Evolutionary conservation across 1,140 invertebrate genomes (phyloP).

Genomic region (Schlechtendalia chinensis): DNA sequence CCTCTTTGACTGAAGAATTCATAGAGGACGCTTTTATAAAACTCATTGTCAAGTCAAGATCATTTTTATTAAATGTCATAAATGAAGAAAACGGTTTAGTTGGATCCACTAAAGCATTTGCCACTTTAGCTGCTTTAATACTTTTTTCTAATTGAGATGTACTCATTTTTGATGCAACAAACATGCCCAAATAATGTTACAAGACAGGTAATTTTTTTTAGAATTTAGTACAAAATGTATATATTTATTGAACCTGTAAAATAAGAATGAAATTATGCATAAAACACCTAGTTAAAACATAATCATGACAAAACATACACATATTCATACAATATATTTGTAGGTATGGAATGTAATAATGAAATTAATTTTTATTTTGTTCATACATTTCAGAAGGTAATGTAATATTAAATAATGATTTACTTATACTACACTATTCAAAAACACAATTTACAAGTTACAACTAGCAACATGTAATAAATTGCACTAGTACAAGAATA

Average conservation of each 20-base stretch:
- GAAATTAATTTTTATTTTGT: too few species aligned
- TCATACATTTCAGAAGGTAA: too few species aligned
- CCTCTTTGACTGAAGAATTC: conserved; percentile 54
- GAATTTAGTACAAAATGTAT: background rate
- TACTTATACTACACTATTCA: too few species aligned
- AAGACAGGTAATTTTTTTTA: background rate
- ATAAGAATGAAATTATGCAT: background rate
- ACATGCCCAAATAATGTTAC: too few species aligned
- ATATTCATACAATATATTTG: too few species aligned
- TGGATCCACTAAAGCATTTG: conserved; percentile 1
- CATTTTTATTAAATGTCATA: conserved; percentile 30
- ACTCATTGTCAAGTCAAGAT: conserved; percentile 2
- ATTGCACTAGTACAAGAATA: too few species aligned
- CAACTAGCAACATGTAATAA: too few species aligned
- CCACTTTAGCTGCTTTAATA: background rate
- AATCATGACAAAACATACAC: too few species aligned
- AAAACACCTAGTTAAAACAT: background rate
- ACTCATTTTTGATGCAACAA: background rate
- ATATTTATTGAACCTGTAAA: background rate
- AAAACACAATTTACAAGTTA: too few species aligned
- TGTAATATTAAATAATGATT: too few species aligned
- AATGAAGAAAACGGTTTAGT: conserved; percentile 19
- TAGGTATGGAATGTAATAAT: too few species aligned
- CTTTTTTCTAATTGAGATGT: background rate
- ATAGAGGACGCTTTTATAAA: conserved; percentile 17